Conservation (phyloP, 1,140 invertebrate species). For the Bombus vancouverensis region DNA sequence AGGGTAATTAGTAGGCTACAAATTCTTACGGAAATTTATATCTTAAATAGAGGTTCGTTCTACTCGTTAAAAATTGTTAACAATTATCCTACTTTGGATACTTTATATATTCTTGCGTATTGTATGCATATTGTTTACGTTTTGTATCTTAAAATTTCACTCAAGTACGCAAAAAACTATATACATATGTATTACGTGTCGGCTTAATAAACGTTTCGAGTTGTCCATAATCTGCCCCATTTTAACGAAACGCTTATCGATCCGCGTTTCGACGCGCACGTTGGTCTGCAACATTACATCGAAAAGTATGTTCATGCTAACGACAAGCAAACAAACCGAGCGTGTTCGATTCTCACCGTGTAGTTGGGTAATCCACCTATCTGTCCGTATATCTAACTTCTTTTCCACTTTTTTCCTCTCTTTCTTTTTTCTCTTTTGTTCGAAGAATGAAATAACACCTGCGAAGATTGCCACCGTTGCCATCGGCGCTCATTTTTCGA, state of each 20-base stretch:
- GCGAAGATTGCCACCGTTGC: neutral
- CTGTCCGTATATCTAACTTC: slow-evolving; percentile 8
- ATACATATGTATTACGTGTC: neutral
- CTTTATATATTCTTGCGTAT: neutral
- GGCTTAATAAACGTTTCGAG: neutral
- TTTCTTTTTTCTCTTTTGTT: neutral
- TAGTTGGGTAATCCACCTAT: slow-evolving; percentile 25
- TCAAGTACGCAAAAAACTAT: too few relatives aligned
- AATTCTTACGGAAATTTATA: too few relatives aligned
- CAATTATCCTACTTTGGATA: too few relatives aligned
- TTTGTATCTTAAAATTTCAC: neutral
- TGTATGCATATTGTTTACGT: too few relatives aligned
- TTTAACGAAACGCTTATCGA: slow-evolving; percentile 43
- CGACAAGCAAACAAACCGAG: slow-evolving; percentile 46
- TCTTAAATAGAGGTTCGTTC: too few relatives aligned
- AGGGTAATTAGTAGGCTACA: too few relatives aligned
- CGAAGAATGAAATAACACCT: slow-evolving; percentile 7
- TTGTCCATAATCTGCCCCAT: neutral
- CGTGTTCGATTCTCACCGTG: slow-evolving; percentile 38
- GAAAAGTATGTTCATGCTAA: slow-evolving; percentile 46
- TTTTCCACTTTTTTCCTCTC: neutral
- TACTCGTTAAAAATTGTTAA: too few relatives aligned
- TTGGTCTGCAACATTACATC: slow-evolving; percentile 12
- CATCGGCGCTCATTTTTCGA: neutral
- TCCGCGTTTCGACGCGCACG: slow-evolving; percentile 6